These are phyloP conservation scores for Hypanus sabinus DNA, from an alignment of 2,113 vertebrate species.

Conservation along the genomic window DNA sequence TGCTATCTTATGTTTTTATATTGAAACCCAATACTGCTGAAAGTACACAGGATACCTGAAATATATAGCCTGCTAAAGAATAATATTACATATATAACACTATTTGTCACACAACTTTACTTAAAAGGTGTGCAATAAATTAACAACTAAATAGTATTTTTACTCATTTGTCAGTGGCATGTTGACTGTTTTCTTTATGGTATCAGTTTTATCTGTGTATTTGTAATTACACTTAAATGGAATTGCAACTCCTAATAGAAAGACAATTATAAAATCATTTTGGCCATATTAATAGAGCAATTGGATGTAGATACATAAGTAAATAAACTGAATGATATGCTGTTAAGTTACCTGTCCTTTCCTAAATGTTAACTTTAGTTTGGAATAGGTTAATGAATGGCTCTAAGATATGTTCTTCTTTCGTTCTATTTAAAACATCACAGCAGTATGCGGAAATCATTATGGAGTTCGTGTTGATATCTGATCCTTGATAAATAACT, in stretches of 20 bases:
- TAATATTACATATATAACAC: background rate
- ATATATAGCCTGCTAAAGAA: background rate
- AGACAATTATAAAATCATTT: background rate
- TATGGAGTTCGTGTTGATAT: background rate
- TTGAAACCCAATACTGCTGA: background rate
- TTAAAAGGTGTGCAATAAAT: no score
- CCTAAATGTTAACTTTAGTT: background rate
- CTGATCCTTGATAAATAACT: slow-evolving; percentile 4
- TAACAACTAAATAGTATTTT: no score
- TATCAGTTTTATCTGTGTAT: background rate
- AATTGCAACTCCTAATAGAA: background rate
- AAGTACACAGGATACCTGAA: background rate
- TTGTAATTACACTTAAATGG: background rate
- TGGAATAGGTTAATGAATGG: background rate
- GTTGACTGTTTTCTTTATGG: background rate
- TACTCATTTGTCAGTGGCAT: background rate
- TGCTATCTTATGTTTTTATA: background rate
- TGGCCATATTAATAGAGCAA: background rate
- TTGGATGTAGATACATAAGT: background rate
- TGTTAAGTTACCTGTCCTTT: background rate
- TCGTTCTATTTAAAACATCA: slow-evolving; percentile 17
- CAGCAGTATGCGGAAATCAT: background rate
- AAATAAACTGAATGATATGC: no score
- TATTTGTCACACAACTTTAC: background rate
- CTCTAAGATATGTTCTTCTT: background rate